Conservation (phyloP, 2,113 vertebrate species). For the Mobula hypostoma region DNA sequence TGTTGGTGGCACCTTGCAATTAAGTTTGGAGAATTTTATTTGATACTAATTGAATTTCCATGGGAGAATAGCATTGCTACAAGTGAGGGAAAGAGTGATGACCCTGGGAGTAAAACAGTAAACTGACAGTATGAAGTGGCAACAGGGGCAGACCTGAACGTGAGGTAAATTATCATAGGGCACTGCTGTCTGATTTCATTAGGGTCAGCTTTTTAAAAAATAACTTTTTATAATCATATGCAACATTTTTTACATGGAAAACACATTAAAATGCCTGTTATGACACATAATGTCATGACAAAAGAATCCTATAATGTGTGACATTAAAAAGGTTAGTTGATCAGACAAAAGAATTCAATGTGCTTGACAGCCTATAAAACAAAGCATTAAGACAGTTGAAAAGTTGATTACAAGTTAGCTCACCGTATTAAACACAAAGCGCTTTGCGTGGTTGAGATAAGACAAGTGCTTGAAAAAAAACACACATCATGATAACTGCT, state of each 20-base stretch:
- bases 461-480: conserved; percentile 16
- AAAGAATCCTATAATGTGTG: conserved; percentile 22
- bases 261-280: conserved; percentile 25
- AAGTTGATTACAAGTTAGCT: conserved; percentile 35
- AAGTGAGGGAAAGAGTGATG: neutral
- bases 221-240: conserved; percentile 5
- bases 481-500: neutral
- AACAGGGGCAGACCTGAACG: neutral
- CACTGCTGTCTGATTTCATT: conserved; percentile 10
- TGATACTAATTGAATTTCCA: conserved; percentile 1
- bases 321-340: conserved; percentile 33
- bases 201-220: neutral
- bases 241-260: conserved; percentile 33
- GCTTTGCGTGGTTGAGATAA: conserved; percentile 1
- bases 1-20: neutral
- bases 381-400: conserved; percentile 27
- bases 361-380: conserved; percentile 30
- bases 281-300: conserved; percentile 31
- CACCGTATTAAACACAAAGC: conserved; percentile 28
- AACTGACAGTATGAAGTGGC: neutral
- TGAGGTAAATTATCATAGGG: conserved; percentile 8
- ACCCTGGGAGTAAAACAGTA: neutral
- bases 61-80: neutral
- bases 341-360: conserved; percentile 21
- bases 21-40: neutral